Conservation (phyloP, 2,113 vertebrate species). For the Burhinus oedicnemus region DNA sequence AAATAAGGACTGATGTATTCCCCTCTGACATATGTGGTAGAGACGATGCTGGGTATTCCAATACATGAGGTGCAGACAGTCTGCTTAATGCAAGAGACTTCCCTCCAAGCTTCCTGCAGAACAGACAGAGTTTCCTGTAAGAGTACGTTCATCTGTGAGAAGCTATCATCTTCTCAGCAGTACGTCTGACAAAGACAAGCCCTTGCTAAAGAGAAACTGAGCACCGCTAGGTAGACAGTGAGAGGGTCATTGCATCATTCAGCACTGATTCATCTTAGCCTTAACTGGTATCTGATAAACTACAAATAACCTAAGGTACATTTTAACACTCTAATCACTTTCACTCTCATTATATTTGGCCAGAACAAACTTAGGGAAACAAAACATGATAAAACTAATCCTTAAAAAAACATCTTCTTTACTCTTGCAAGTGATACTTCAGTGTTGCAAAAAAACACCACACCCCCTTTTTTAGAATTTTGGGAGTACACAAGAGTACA, state of each 20-base stretch:
- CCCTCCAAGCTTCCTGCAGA: not conserved
- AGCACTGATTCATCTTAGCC: not conserved
- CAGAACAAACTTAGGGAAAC: not conserved
- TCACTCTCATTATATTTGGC: not conserved
- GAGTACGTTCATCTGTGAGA: not conserved
- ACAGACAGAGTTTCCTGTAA: not conserved
- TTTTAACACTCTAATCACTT: not conserved
- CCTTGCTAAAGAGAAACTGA: not conserved
- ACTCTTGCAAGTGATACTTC: not conserved
- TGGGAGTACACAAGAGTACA: not conserved
- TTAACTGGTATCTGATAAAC: not conserved
- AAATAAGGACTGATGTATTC: not conserved
- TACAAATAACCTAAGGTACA: not conserved
- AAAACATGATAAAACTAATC: not conserved
- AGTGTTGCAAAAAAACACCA: not conserved
- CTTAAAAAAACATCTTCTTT: not conserved
- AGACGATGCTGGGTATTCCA: not conserved
- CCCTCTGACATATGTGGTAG: not conserved
- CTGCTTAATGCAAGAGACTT: not conserved
- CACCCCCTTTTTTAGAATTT: not conserved
- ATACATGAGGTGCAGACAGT: not conserved
- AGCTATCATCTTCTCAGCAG: not conserved
- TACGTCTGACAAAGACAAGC: not conserved
- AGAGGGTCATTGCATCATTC: not conserved
- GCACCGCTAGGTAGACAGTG: not conserved